Evolutionary conservation across 1,140 invertebrate species (phyloP).

Genomic region (Drosophila aff.): DNA sequence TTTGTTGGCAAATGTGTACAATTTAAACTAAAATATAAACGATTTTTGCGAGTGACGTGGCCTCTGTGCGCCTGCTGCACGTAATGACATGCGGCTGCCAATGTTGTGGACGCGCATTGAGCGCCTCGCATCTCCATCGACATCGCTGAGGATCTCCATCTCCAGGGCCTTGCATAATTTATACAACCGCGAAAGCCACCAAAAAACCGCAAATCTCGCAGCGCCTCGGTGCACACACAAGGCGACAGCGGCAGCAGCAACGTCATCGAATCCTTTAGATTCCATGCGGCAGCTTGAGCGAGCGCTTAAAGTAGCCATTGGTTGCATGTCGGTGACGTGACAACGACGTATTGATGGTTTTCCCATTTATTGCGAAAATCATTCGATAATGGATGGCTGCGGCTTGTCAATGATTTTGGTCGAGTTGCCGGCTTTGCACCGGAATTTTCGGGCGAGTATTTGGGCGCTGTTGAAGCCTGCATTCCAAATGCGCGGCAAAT

Average conservation of each 20-base stretch:
- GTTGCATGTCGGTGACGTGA: slow-evolving; percentile 17
- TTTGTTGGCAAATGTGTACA: neutral
- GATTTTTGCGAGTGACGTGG: slow-evolving; percentile 27
- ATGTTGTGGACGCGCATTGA: slow-evolving; percentile 62
- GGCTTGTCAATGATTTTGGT: slow-evolving; percentile 23
- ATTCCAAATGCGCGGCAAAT: neutral
- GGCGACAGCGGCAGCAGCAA: slow-evolving; percentile 25
- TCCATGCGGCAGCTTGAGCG: slow-evolving; percentile 24
- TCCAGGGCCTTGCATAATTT: slow-evolving; percentile 64
- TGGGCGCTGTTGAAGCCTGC: neutral
- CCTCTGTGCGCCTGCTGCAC: slow-evolving; percentile 49
- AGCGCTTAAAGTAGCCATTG: slow-evolving; percentile 48
- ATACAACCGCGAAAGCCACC: slow-evolving; percentile 61
- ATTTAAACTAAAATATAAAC: neutral
- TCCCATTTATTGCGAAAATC: slow-evolving; percentile 29
- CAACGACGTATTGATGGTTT: slow-evolving; percentile 29
- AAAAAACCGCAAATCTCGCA: slow-evolving; percentile 76
- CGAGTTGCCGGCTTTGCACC: neutral
- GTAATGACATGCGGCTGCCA: slow-evolving; percentile 80
- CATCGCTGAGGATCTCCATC: slow-evolving; percentile 34
- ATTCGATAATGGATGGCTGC: slow-evolving; percentile 38
- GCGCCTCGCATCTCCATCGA: slow-evolving; percentile 29
- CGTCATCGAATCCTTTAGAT: slow-evolving; percentile 13
- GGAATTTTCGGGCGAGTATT: neutral
- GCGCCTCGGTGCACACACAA: slow-evolving; percentile 44